Conservation (phyloP, 2,797 vertebrate genomes). For the Artibeus lituratus region DNA sequence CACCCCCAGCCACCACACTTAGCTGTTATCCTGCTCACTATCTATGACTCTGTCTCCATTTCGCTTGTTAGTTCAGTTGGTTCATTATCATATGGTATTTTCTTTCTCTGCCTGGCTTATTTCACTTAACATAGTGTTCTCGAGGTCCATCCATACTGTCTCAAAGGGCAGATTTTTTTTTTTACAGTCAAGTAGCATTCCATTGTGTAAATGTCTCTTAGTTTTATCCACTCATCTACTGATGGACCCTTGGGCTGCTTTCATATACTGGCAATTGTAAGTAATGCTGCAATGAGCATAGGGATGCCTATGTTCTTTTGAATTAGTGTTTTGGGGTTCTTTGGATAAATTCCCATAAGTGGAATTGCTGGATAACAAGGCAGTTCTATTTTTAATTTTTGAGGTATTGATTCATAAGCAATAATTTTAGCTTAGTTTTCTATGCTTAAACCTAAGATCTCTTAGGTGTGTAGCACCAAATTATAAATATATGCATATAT, state of each 20-base stretch:
- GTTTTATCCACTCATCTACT: background rate
- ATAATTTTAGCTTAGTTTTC: background rate
- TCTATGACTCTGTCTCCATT: background rate
- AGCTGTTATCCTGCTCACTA: background rate
- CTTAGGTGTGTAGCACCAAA: background rate
- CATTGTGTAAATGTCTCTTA: background rate
- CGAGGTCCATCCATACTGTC: no score
- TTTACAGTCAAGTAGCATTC: no score
- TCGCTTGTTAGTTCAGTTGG: background rate
- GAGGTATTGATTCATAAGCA: background rate
- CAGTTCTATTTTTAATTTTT: background rate
- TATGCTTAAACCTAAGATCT: background rate
- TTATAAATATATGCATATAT: background rate
- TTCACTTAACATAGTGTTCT: no score
- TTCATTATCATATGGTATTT: background rate
- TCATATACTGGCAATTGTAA: background rate
- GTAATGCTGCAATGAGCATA: background rate
- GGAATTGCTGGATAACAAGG: background rate
- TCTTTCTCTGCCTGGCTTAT: no score
- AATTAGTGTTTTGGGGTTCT: background rate
- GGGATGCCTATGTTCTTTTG: background rate
- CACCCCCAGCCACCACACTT: background rate
- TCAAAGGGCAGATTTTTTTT: no score
- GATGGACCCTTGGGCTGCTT: background rate
- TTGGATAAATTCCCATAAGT: background rate